Conservation (phyloP, 1,140 invertebrate species). For the Druon quercuslanigerum region DNA sequence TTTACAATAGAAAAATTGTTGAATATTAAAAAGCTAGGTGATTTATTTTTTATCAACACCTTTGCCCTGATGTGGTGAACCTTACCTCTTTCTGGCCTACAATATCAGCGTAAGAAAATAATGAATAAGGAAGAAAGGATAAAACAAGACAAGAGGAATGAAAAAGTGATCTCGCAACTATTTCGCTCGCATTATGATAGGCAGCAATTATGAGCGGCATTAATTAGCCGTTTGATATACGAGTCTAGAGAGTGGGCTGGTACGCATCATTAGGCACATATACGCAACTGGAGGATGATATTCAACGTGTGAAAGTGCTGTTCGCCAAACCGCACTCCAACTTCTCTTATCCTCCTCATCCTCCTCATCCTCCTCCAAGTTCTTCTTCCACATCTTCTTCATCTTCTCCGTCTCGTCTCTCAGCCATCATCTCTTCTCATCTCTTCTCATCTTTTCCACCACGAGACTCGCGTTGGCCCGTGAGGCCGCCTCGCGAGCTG, state of each 20-base stretch:
- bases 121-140: conserved; percentile 5
- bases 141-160: background rate
- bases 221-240: conserved; percentile 53
- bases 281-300: conserved; percentile 38
- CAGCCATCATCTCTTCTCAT: conserved; percentile 32
- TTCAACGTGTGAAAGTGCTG: conserved; percentile 28
- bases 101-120: background rate
- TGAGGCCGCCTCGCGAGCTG: conserved; percentile 49
- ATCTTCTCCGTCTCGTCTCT: conserved; percentile 36
- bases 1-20: no score
- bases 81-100: no score
- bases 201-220: conserved; percentile 48
- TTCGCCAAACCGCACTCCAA: conserved; percentile 31
- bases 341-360: conserved; percentile 37
- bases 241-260: conserved; percentile 42
- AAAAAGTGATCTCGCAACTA: conserved; percentile 13
- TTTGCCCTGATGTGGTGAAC: no score
- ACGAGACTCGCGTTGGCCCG: conserved; percentile 32
- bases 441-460: conserved; percentile 1
- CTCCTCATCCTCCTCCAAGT: conserved; percentile 25
- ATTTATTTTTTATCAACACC: no score
- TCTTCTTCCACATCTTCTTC: conserved; percentile 19
- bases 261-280: conserved; percentile 44
- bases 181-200: conserved; percentile 47
- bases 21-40: no score